A percentile compares a stretch with the other conserved stretches of the same genome.
phyloP scores from a whole-genome alignment of 2,797 vertebrate species.

The Hemitrygon akajei region DNA sequence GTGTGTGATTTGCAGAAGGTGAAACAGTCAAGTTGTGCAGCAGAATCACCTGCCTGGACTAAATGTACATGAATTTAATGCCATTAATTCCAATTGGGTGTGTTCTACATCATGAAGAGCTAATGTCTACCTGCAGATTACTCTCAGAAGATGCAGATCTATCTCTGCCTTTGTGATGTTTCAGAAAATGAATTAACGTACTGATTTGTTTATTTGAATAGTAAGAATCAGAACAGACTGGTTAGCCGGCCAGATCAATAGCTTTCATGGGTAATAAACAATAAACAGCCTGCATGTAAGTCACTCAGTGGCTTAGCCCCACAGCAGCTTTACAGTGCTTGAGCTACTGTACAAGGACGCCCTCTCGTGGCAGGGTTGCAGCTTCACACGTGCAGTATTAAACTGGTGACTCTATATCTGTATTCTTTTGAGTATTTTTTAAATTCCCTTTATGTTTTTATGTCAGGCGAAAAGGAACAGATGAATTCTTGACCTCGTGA shows the following conservation, averaged over 20 bases:
- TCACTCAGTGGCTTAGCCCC: background rate
- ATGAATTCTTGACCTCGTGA: no score
- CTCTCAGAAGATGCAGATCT: background rate
- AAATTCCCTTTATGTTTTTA: background rate
- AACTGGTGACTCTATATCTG: background rate
- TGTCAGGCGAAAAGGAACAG: background rate
- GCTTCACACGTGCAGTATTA: background rate
- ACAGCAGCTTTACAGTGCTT: no score
- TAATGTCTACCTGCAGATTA: background rate
- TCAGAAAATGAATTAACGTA: no score
- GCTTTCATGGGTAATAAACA: background rate
- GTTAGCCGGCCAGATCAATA: background rate
- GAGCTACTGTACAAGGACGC: background rate
- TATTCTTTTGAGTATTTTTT: background rate
- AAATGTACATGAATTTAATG: background rate
- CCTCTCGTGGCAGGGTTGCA: background rate
- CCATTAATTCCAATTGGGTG: background rate
- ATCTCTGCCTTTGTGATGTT: background rate
- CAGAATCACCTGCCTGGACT: background rate
- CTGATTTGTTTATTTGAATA: background rate
- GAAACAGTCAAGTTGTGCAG: background rate
- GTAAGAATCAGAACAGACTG: background rate
- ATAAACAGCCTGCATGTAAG: background rate
- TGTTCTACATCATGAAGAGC: background rate
- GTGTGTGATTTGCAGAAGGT: no score